Evolutionary conservation across 2,888 invertebrate genomes (phyloP).

Genomic region (Drosophila nr. fundita): DNA sequence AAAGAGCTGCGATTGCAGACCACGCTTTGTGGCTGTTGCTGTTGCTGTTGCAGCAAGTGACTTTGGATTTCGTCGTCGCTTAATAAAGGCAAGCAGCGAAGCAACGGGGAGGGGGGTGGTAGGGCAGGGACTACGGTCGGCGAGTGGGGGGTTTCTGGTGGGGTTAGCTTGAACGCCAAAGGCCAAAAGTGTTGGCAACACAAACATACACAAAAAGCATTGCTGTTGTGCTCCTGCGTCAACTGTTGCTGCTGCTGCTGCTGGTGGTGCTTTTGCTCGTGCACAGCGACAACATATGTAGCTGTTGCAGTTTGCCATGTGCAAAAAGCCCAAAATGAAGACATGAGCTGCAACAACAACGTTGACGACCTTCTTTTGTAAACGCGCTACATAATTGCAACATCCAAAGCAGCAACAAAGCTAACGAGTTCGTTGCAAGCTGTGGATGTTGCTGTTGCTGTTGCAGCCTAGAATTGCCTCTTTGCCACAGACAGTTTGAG

Average conservation of each 20-base stretch:
- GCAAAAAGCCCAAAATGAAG: slow-evolving; percentile 73
- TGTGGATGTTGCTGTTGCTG: slow-evolving; percentile 18
- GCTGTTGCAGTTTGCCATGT: slow-evolving; percentile 34
- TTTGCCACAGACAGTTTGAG: slow-evolving; percentile 78
- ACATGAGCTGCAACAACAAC: slow-evolving; percentile 58
- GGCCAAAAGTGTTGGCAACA: slow-evolving; percentile 79
- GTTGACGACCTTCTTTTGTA: slow-evolving; percentile 75
- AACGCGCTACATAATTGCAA: slow-evolving; percentile 75
- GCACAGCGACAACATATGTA: slow-evolving; percentile 67
- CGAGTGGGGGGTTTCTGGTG: slow-evolving; percentile 28
- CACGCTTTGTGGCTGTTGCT: slow-evolving; percentile 45
- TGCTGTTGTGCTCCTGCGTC: slow-evolving; percentile 40
- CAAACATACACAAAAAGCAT: slow-evolving; percentile 66
- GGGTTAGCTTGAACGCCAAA: slow-evolving; percentile 77
- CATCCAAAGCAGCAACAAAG: slow-evolving; percentile 51
- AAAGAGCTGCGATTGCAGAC: slow-evolving; percentile 66
- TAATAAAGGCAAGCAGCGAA: slow-evolving; percentile 71
- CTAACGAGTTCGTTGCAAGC: slow-evolving; percentile 66
- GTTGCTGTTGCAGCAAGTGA: slow-evolving; percentile 63
- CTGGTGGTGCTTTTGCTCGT: slow-evolving; percentile 44
- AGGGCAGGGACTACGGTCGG: slow-evolving; percentile 1
- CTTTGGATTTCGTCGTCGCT: slow-evolving; percentile 64
- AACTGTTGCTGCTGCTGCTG: slow-evolving; percentile 28
- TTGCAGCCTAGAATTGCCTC: slow-evolving; percentile 51
- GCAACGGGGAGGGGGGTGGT: not conserved